Evolutionary conservation across 2,113 vertebrate species (phyloP), one percentile per base, ranked within the genome.

Genomic region (Crotophaga sulcirostris): DNA sequence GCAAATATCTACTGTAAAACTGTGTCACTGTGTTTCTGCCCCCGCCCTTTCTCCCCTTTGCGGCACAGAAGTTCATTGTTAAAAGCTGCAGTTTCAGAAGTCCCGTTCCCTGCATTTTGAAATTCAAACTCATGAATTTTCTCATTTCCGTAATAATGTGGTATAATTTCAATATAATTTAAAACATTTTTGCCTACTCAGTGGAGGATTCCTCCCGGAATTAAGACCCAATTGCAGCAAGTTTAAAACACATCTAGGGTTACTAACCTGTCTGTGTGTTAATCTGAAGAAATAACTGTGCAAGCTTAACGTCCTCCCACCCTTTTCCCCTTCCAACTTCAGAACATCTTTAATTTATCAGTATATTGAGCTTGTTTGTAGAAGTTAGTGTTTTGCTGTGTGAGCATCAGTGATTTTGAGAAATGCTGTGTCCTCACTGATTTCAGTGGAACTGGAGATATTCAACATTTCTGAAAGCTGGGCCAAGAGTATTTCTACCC

Each of bases 1-100:
- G 98, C 98, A 99, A 99, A 99, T 99, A 99, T 97, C 98, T 99
- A 97, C 99, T 99, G 98, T 99, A 98, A 98, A 72, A 89, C 96
- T 9, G 10, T 87, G 97, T 97, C 98, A 98, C 98, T 98, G 98
- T 98, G 97, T 97, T 85, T 94, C 64, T 89, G 69, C 72, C 85
- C 94, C 89, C 91, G 52, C 58, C 64, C 70, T 72, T 86, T 25
- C 91, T 72, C 80, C 87, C 77, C 23, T 92, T 83, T 68, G 93
- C 94, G 96, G 97, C 97, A 96, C 96, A 66, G 72, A 90, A 92
- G 79, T 96, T 94, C 84, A 84, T 73, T 97, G 94, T 92, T 92
- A 82, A 91, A 90, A 91, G n/a, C 96, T 89, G 90, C 97, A 58
- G 94, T 97, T 96, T 97, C 93, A 75, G 97, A 96, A 97, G 97